Conservation (phyloP, 2,797 vertebrate species). For the Pempheris klunzingeri region DNA sequence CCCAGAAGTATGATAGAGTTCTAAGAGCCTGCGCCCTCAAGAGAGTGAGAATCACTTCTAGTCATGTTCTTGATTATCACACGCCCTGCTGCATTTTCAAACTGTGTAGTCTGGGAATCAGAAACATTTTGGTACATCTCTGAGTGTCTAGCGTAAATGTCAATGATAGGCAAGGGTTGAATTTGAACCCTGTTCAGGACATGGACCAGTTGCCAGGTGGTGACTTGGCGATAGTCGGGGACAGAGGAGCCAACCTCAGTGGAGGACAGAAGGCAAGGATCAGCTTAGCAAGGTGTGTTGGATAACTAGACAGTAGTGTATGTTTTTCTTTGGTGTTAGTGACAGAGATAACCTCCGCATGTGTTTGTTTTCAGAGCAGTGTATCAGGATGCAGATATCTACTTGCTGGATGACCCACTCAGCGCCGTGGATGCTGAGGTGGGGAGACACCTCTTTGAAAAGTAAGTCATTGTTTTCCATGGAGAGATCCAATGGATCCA, state of each 20-base stretch:
- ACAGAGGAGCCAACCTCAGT: conserved; percentile 93
- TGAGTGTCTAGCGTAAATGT: conserved; percentile 14
- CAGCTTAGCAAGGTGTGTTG: conserved; percentile 91
- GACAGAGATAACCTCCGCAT: conserved; percentile 15
- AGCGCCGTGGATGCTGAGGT: conserved; percentile 97
- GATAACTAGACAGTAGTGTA: not conserved
- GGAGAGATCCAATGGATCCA: not conserved
- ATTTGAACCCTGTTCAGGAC: conserved; percentile 84
- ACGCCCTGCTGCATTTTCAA: conserved; percentile 1
- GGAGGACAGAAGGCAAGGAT: conserved; percentile 97
- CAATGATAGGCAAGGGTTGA: conserved; percentile 46
- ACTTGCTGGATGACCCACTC: conserved; percentile 95
- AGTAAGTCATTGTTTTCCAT: conserved; percentile 81
- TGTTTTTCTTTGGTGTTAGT: not conserved
- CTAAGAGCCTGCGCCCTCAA: conserved; percentile 93
- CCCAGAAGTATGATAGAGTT: conserved; percentile 91
- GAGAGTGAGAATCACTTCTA: conserved; percentile 85
- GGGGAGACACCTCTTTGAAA: conserved; percentile 92
- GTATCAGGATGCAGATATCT: conserved; percentile 96
- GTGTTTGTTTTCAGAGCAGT: conserved; percentile 87
- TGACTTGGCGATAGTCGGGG: conserved; percentile 92
- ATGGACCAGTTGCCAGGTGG: conserved; percentile 91
- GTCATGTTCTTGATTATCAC: conserved; percentile 5
- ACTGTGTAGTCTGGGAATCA: not conserved
- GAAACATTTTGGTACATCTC: not conserved